A percentile compares a stretch with the other conserved stretches of the same genome.
Evolutionary conservation across 2,888 invertebrate species (phyloP).

Genomic region (Drosophila monieri): DNA sequence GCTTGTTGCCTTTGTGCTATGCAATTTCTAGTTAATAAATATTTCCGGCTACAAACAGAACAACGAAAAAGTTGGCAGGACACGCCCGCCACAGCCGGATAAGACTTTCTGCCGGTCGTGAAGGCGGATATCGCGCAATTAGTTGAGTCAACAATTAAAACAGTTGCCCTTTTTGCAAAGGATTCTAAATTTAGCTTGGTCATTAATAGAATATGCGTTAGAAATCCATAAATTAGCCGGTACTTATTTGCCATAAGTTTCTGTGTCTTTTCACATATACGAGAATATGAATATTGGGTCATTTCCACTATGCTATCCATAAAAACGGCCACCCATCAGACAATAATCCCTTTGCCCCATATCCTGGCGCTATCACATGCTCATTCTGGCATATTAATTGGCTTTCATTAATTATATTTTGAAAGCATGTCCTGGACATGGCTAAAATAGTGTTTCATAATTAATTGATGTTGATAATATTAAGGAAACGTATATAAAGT

Average conservation of each 20-base stretch:
- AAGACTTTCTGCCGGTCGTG: constrained; percentile 9
- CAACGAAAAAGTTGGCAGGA: constrained; percentile 43
- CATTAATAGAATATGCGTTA: constrained; percentile 15
- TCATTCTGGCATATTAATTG: constrained; percentile 57
- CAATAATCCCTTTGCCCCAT: constrained; percentile 16
- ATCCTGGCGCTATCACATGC: constrained; percentile 31
- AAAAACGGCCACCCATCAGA: constrained; percentile 3
- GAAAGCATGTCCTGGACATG: constrained; percentile 27
- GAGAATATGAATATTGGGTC: constrained; percentile 9
- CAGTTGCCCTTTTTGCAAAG: constrained; percentile 35
- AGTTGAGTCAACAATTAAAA: constrained; percentile 38
- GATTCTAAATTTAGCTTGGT: constrained; percentile 20
- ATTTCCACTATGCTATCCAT: constrained; percentile 17
- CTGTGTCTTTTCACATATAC: not conserved
- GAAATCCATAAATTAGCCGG: constrained; percentile 29
- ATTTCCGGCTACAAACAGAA: constrained; percentile 61
- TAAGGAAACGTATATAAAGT: constrained; percentile 26
- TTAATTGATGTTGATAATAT: constrained; percentile 50
- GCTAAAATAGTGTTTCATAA: constrained; percentile 48
- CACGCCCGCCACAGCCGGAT: constrained; percentile 27
- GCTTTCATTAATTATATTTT: constrained; percentile 57
- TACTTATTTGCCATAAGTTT: not conserved
- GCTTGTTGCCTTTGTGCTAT: constrained; percentile 52
- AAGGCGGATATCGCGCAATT: constrained; percentile 38
- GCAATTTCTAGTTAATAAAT: constrained; percentile 76